phyloP scores from a whole-genome alignment of 2,888 invertebrate species.

The Cheilosia grossa region DNA sequence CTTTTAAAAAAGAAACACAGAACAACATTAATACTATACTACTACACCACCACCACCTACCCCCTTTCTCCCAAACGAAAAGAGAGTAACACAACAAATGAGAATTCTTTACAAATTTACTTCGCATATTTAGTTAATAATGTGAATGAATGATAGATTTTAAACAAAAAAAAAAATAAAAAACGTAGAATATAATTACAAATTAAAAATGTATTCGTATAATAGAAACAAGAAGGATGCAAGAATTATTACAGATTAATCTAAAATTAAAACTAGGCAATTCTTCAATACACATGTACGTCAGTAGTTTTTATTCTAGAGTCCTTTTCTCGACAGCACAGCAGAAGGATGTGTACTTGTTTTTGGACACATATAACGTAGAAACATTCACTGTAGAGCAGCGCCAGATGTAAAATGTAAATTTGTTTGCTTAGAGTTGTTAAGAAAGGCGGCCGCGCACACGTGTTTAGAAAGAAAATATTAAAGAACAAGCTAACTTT shows the following conservation, averaged over 20 bases:
- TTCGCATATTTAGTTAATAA: constrained; percentile 19
- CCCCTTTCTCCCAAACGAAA: constrained; percentile 1
- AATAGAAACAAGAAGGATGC: constrained; percentile 31
- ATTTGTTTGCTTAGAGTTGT: constrained; percentile 8
- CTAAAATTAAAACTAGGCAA: constrained; percentile 43
- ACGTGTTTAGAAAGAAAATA: constrained; percentile 13
- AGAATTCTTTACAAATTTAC: constrained; percentile 28
- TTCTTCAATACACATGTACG: constrained; percentile 5
- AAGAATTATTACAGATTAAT: constrained; percentile 34
- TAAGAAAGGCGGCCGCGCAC: neutral
- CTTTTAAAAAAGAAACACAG: constrained; percentile 6
- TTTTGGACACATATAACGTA: constrained; percentile 2
- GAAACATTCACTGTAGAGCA: neutral
- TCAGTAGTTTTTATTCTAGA: constrained; percentile 37
- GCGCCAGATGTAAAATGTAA: neutral
- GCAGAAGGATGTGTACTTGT: constrained; percentile 9
- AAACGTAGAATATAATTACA: constrained; percentile 51
- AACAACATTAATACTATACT: too few relatives aligned
- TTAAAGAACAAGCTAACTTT: neutral
- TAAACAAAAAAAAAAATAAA: neutral
- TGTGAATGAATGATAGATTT: constrained; percentile 37
- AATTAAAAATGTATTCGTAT: constrained; percentile 46
- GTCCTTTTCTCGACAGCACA: constrained; percentile 29
- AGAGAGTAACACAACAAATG: constrained; percentile 12
- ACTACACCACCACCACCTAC: neutral